phyloP scores from a whole-genome alignment of 2,797 vertebrate genomes.

The Melopsittacus undulatus region DNA sequence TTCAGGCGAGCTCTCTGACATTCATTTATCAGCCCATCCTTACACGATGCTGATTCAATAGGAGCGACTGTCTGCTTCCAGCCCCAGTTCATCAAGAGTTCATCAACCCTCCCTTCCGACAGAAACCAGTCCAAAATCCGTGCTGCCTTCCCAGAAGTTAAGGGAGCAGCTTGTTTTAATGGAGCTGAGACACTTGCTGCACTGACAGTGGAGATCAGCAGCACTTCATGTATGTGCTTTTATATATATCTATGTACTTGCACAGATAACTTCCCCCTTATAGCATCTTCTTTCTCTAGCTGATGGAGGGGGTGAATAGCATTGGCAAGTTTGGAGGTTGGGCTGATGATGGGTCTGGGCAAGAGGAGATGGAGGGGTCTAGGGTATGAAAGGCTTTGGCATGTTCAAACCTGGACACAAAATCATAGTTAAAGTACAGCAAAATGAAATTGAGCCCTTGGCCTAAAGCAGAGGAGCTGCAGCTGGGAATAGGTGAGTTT shows the following conservation, averaged over 20 bases:
- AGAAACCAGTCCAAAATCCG: neutral
- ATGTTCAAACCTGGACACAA: neutral
- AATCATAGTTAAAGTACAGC: neutral
- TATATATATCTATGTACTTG: too few relatives aligned
- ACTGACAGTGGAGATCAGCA: neutral
- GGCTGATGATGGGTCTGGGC: neutral
- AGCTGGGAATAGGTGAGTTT: neutral
- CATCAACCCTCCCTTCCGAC: constrained; percentile 42
- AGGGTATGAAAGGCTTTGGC: neutral
- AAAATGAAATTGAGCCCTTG: neutral
- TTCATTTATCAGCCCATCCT: constrained; percentile 52
- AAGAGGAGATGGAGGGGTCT: neutral
- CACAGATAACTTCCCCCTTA: neutral
- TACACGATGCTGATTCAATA: constrained; percentile 51
- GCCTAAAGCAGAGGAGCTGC: neutral
- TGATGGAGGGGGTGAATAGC: neutral
- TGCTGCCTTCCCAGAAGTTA: constrained; percentile 26
- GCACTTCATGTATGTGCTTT: too few relatives aligned
- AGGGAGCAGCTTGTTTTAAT: neutral
- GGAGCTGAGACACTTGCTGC: neutral
- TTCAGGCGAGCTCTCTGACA: constrained; percentile 32
- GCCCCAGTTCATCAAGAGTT: constrained; percentile 57
- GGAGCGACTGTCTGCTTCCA: constrained; percentile 51
- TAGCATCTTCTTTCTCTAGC: neutral
- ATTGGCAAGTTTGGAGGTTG: neutral